phyloP scores from a whole-genome alignment of 2,888 invertebrate species.

The Dasysyrphus tricinctus region DNA sequence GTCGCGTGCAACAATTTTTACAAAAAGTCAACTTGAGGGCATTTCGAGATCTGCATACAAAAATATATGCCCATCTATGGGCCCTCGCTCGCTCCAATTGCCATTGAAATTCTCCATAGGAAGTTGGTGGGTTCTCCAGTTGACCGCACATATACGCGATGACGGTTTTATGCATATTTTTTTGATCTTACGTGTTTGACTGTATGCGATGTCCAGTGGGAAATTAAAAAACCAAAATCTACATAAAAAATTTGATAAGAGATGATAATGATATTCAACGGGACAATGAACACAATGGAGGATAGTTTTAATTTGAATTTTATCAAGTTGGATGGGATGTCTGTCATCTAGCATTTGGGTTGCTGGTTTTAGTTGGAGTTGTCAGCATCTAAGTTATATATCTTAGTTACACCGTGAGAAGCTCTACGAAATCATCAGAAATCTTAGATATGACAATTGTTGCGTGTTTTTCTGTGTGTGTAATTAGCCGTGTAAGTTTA shows the following conservation, averaged over 20 bases:
- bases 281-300: slow-evolving; percentile 29
- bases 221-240: slow-evolving; percentile 23
- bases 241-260: slow-evolving; percentile 2
- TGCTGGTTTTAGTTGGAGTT: background rate
- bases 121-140: slow-evolving; percentile 13
- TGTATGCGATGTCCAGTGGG: slow-evolving; percentile 7
- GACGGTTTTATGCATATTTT: slow-evolving; percentile 26
- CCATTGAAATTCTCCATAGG: slow-evolving; percentile 23
- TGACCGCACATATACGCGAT: background rate
- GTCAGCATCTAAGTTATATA: slow-evolving; percentile 25
- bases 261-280: slow-evolving; percentile 26
- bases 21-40: slow-evolving; percentile 32
- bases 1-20: slow-evolving; percentile 50
- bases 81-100: slow-evolving; percentile 1
- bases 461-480: slow-evolving; percentile 3
- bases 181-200: slow-evolving; percentile 29
- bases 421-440: background rate
- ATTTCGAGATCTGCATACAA: slow-evolving; percentile 67
- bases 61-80: slow-evolving; percentile 39
- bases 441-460: slow-evolving; percentile 26
- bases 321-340: background rate
- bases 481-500: slow-evolving; percentile 32
- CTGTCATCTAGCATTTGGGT: background rate
- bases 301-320: slow-evolving; percentile 28
- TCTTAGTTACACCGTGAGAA: slow-evolving; percentile 29